These are phyloP conservation scores for Cephalopachus bancanus DNA, from an alignment of 2,797 vertebrate species.

Conservation along the genomic window DNA sequence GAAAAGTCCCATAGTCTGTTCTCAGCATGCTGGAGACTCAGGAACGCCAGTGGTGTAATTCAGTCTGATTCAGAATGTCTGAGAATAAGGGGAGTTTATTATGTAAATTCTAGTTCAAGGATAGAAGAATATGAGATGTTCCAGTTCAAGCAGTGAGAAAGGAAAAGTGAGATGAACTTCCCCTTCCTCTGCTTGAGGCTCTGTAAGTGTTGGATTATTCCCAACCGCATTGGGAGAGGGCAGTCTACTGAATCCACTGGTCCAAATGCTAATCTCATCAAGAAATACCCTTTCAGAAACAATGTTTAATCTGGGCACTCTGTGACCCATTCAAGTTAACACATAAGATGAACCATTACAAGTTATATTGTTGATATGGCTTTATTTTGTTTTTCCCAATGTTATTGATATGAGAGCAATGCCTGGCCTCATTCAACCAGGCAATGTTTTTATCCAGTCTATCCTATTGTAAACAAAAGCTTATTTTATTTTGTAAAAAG, in stretches of 20 bases:
- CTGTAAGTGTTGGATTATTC: too few species aligned
- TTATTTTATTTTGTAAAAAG: background rate
- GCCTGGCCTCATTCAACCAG: background rate
- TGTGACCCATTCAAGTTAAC: background rate
- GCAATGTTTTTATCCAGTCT: background rate
- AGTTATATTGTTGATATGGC: background rate
- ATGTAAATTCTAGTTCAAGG: too few species aligned
- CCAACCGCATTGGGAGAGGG: background rate
- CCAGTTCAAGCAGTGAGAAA: too few species aligned
- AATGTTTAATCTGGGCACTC: background rate
- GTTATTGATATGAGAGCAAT: background rate
- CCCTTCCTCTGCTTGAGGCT: too few species aligned
- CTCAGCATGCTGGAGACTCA: too few species aligned
- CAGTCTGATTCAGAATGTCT: too few species aligned
- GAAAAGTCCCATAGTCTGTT: too few species aligned
- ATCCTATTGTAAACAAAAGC: background rate
- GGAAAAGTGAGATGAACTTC: too few species aligned
- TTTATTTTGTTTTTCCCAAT: background rate
- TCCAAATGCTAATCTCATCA: background rate
- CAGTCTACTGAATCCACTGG: background rate
- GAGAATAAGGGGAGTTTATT: too few species aligned
- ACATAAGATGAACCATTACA: background rate
- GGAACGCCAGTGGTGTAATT: too few species aligned
- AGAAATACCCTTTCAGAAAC: background rate
- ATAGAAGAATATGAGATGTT: too few species aligned